phyloP scores from a whole-genome alignment of 2,888 invertebrate genomes.

The Dysmachus trigonus region DNA sequence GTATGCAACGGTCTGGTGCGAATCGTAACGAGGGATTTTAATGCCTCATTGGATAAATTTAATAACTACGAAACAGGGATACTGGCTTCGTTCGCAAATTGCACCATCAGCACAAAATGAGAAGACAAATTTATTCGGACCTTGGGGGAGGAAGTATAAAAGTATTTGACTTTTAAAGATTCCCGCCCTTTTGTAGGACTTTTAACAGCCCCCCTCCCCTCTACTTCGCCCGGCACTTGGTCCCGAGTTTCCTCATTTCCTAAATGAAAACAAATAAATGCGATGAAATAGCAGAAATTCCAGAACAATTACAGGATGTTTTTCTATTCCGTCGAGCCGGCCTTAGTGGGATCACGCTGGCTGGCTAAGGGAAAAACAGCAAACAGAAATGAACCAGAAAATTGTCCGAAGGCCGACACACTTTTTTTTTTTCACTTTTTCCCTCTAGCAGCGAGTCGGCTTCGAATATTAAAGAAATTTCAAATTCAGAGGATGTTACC shows the following conservation, averaged over 20 bases:
- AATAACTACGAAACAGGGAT: background rate
- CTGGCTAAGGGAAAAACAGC: background rate
- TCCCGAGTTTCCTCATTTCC: background rate
- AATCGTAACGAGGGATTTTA: background rate
- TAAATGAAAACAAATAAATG: constrained; percentile 26
- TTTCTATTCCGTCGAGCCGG: background rate
- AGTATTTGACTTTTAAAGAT: background rate
- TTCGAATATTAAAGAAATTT: constrained; percentile 34
- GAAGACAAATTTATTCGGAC: background rate
- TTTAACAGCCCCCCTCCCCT: background rate
- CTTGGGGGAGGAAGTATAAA: background rate
- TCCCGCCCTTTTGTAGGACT: background rate
- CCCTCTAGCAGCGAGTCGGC: background rate
- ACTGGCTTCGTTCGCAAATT: background rate
- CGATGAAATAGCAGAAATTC: constrained; percentile 18
- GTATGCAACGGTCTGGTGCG: background rate
- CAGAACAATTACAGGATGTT: constrained; percentile 24
- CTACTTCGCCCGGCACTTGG: background rate
- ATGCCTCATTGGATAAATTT: constrained; percentile 11
- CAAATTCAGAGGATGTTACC: constrained; percentile 30
- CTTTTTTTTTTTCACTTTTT: background rate
- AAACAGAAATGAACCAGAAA: constrained; percentile 9
- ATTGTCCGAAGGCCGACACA: background rate
- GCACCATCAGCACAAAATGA: constrained; percentile 10
- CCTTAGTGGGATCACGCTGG: background rate